Evolutionary conservation across 1,140 invertebrate species (phyloP).

Genomic region (Wasmannia auropunctata): DNA sequence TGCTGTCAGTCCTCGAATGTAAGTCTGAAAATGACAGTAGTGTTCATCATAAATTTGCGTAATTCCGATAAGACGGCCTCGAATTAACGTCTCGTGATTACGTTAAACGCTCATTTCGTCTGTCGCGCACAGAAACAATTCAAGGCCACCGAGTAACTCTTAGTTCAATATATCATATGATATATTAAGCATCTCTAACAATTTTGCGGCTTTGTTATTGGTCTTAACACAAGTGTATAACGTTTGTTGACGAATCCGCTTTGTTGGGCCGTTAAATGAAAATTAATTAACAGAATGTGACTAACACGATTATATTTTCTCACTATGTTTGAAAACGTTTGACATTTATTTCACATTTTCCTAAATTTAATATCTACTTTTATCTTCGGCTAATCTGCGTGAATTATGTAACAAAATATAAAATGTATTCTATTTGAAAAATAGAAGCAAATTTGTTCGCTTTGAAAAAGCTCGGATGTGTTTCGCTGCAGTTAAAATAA

Average conservation of each 20-base stretch:
- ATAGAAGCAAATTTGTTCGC: not conserved
- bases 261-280: not conserved
- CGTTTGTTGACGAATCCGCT: not conserved
- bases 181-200: no score
- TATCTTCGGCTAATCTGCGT: no score
- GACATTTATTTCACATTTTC: not conserved
- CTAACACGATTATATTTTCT: not conserved
- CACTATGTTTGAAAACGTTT: not conserved
- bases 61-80: conserved; percentile 33
- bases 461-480: not conserved
- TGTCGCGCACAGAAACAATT: not conserved
- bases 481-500: not conserved
- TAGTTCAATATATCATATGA: not conserved
- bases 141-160: not conserved
- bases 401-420: no score
- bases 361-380: not conserved
- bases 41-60: not conserved
- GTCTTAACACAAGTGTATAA: not conserved
- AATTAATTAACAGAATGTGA: not conserved
- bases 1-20: not conserved
- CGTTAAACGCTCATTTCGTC: not conserved
- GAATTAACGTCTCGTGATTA: conserved; percentile 38
- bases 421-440: no score
- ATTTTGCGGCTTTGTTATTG: not conserved
- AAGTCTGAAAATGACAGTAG: not conserved